phyloP scores from a whole-genome alignment of 2,113 vertebrate species.

The Apteryx owenii region DNA sequence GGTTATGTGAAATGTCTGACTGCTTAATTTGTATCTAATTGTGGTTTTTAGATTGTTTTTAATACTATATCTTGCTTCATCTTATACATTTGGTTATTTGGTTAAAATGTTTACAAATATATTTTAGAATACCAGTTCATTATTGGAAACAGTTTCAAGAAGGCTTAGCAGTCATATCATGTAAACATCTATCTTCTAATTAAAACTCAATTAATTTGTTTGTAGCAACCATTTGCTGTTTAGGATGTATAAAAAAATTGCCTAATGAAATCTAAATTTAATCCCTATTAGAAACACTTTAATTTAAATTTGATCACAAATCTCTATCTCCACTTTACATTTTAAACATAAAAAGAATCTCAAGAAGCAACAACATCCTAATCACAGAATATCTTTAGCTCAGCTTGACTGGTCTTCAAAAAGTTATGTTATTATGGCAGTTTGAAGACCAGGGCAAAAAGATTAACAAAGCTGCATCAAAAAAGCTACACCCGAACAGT shows the following conservation, averaged over 20 bases:
- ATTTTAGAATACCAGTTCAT: slow-evolving; percentile 5
- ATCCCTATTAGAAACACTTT: slow-evolving; percentile 40
- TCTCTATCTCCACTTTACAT: slow-evolving; percentile 14
- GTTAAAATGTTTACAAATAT: slow-evolving; percentile 23
- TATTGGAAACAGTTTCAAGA: slow-evolving; percentile 51
- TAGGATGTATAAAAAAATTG: slow-evolving; percentile 39
- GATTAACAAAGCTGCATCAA: not conserved
- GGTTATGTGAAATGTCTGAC: not conserved
- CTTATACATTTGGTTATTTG: slow-evolving; percentile 23
- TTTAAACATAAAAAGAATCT: slow-evolving; percentile 14
- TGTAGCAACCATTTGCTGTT: slow-evolving; percentile 44
- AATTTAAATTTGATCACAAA: slow-evolving; percentile 45
- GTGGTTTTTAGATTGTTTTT: slow-evolving; percentile 27
- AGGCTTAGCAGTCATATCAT: slow-evolving; percentile 48
- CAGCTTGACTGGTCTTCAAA: not conserved
- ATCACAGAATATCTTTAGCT: not conserved
- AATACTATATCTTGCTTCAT: slow-evolving; percentile 8
- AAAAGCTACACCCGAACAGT: not conserved
- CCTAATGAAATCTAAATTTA: slow-evolving; percentile 34
- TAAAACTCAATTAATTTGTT: slow-evolving; percentile 65
- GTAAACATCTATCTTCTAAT: slow-evolving; percentile 52
- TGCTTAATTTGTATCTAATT: slow-evolving; percentile 43
- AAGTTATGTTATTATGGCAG: not conserved
- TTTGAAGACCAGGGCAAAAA: not conserved
- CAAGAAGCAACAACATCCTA: not conserved